These are phyloP conservation scores for Ophioderma brevispina DNA, from an alignment of 35 echinoderm and acorn worm genomes.

Conservation along the genomic window DNA sequence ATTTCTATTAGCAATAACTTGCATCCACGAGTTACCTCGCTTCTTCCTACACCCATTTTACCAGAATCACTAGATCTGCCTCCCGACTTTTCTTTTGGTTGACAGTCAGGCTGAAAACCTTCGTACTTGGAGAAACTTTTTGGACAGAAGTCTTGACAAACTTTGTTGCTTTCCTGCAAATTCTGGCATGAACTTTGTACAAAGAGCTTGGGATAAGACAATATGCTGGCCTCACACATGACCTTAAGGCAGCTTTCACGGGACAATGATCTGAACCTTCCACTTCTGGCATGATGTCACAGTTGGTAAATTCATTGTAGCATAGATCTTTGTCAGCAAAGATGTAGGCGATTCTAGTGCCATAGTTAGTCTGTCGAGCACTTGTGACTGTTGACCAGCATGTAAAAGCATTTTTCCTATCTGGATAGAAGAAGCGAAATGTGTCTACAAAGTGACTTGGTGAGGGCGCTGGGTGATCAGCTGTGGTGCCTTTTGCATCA, in stretches of 20 bases:
- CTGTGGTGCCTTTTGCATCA: no score
- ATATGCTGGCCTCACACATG: conserved; percentile 20
- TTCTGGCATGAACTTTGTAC: conserved; percentile 94
- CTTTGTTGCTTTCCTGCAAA: conserved; percentile 90
- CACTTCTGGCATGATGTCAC: conserved; percentile 89
- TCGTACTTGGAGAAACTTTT: conserved; percentile 22
- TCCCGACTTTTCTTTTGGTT: not conserved
- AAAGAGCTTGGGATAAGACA: conserved; percentile 69
- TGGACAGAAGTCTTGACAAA: conserved; percentile 87
- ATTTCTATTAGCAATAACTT: conserved; percentile 48
- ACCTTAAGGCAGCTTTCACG: conserved; percentile 72
- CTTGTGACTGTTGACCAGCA: conserved; percentile 88
- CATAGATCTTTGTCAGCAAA: conserved; percentile 73
- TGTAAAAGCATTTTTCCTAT: conserved; percentile 71
- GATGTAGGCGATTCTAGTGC: conserved; percentile 95
- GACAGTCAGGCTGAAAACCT: not conserved
- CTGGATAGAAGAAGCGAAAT: conserved; percentile 81
- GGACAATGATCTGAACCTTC: conserved; percentile 98
- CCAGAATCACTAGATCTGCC: not conserved
- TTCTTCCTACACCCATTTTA: not conserved
- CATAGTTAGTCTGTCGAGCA: conserved; percentile 92
- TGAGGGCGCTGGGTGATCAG: not conserved
- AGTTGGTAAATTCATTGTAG: conserved; percentile 56
- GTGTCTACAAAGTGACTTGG: conserved; percentile 71
- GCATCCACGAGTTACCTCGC: no score